Evolutionary conservation across 2,797 vertebrate species (phyloP).

Genomic region (Pygocentrus nattereri): DNA sequence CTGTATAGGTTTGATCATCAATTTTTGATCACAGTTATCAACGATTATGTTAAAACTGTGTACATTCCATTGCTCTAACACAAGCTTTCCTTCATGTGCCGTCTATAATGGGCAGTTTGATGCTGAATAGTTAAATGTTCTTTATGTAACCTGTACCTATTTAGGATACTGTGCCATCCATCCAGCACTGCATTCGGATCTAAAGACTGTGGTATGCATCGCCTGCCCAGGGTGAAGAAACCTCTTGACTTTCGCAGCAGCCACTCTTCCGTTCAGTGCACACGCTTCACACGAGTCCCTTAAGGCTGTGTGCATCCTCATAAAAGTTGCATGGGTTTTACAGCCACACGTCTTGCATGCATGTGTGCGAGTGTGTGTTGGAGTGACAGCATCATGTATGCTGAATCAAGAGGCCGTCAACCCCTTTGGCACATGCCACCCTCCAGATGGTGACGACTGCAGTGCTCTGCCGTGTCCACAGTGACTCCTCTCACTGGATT

Average conservation of each 20-base stretch:
- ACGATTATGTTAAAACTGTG: too few relatives aligned
- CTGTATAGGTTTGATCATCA: too few relatives aligned
- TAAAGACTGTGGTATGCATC: background rate
- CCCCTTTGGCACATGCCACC: background rate
- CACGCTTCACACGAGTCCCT: constrained; percentile 20
- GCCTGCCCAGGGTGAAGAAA: background rate
- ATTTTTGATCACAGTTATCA: too few relatives aligned
- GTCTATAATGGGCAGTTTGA: background rate
- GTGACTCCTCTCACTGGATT: constrained; percentile 7
- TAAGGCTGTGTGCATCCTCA: background rate
- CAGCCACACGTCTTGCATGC: background rate
- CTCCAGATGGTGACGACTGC: constrained; percentile 8
- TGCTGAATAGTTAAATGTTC: background rate
- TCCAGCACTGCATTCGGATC: background rate
- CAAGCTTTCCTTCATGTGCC: too few relatives aligned
- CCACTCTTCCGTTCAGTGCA: constrained; percentile 38
- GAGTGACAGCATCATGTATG: background rate
- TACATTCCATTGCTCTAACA: too few relatives aligned
- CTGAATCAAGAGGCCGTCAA: background rate
- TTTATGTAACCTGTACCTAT: too few relatives aligned
- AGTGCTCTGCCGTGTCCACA: background rate
- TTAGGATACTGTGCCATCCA: background rate
- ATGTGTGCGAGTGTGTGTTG: background rate
- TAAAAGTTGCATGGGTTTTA: constrained; percentile 39
- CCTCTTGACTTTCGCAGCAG: background rate